phyloP scores from a whole-genome alignment of 1,140 invertebrate species.

The Rhynchophorus ferrugineus region DNA sequence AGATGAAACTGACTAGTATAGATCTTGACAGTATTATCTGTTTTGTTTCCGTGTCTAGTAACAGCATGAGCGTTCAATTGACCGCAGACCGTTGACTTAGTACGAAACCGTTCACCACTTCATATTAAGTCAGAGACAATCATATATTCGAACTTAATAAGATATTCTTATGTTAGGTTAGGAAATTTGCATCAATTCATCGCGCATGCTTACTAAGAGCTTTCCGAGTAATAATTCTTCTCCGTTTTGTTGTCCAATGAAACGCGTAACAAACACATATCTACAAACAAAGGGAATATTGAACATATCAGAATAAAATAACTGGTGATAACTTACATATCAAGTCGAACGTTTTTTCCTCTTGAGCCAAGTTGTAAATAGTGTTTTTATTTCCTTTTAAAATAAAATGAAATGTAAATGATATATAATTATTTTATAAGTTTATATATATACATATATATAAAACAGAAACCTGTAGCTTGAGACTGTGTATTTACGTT shows the following conservation, averaged over 20 bases:
- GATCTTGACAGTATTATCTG: too few species aligned
- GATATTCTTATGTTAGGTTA: constrained; percentile 38
- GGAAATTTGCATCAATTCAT: constrained; percentile 20
- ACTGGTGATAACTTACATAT: constrained; percentile 19
- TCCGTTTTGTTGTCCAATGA: too few species aligned
- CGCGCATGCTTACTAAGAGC: constrained; percentile 27
- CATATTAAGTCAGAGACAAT: constrained; percentile 39
- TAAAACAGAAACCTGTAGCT: neutral
- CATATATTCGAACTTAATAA: constrained; percentile 30
- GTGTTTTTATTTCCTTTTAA: constrained; percentile 18
- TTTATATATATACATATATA: constrained; percentile 1
- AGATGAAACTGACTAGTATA: too few species aligned
- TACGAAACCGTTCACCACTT: constrained; percentile 27
- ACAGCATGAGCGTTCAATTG: constrained; percentile 5
- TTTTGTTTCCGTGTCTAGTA: too few species aligned
- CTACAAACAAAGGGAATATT: neutral
- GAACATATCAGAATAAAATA: constrained; percentile 11
- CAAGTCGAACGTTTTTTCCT: constrained; percentile 10
- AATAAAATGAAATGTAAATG: constrained; percentile 24
- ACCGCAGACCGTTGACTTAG: constrained; percentile 22
- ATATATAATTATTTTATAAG: constrained; percentile 15
- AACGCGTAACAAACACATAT: neutral
- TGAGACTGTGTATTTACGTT: constrained; percentile 10
- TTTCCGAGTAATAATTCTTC: constrained; percentile 1
- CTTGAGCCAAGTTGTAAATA: constrained; percentile 22